Percentiles rank a stretch among this genome's conserved stretches.
Conservation (phyloP, 2,113 vertebrate species). For the Ptilonorhynchus violaceus region DNA sequence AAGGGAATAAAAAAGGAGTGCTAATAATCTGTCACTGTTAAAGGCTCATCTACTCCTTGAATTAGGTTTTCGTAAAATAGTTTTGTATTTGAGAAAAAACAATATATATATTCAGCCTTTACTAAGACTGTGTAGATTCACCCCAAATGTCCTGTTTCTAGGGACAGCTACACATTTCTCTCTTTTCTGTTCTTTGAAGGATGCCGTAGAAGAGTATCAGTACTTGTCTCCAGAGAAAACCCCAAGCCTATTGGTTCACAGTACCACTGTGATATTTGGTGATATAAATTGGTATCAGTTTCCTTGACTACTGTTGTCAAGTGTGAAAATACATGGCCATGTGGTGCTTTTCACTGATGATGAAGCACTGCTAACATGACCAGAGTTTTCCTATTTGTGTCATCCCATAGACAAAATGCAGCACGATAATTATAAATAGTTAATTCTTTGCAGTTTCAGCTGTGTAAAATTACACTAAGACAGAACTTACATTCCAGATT, state of each 20-base stretch:
- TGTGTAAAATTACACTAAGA: not conserved
- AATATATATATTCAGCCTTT: not conserved
- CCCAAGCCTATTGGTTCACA: not conserved
- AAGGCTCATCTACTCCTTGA: not conserved
- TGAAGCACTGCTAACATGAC: not conserved
- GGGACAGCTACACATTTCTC: not conserved
- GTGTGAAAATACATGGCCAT: not conserved
- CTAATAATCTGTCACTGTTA: not conserved
- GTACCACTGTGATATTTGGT: not conserved
- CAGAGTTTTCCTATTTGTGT: not conserved
- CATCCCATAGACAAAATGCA: not conserved
- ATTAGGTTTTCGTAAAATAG: not conserved
- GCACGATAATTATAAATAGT: not conserved
- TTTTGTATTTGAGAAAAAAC: not conserved
- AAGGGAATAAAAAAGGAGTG: fast-evolving
- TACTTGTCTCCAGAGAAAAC: not conserved
- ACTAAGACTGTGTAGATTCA: not conserved
- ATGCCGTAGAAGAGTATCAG: not conserved
- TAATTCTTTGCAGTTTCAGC: not conserved
- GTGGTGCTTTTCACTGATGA: not conserved
- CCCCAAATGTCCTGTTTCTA: not conserved
- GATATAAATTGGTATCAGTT: not conserved
- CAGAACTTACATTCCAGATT: not conserved
- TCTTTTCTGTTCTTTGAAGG: not conserved
- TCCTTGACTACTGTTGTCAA: not conserved